Conservation (phyloP, 37 sponge, comb jelly and placozoan genomes). For the Petrosia ficiformis region DNA sequence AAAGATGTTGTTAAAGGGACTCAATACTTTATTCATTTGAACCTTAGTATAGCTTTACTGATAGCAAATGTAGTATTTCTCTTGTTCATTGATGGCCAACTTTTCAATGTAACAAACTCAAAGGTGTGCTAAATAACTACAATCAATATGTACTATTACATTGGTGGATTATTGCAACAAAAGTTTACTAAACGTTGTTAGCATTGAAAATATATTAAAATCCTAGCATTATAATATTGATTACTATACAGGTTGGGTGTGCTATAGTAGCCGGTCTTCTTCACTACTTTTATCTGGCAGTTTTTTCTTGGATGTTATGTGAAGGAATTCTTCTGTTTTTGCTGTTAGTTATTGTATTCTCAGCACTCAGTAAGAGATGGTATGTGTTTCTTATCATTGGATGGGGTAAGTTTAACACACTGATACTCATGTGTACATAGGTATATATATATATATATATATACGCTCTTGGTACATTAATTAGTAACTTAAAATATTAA, state of each 20-base stretch:
- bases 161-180: no score
- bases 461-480: no score
- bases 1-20: background rate
- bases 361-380: background rate
- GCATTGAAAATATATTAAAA: no score
- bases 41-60: background rate
- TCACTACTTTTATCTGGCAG: background rate
- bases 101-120: background rate
- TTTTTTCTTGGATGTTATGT: background rate
- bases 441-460: no score
- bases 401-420: background rate
- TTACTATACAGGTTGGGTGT: background rate
- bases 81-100: background rate
- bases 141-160: no score
- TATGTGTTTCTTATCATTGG: background rate
- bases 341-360: background rate
- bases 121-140: background rate
- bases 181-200: no score
- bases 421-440: no score
- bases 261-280: background rate
- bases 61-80: background rate
- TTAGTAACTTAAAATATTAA: no score
- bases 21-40: background rate
- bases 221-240: background rate
- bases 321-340: background rate